Evolutionary conservation across 1,140 invertebrate species (phyloP), one percentile per base, ranked within the genome.

Genomic region (Psilanteris sp.): DNA sequence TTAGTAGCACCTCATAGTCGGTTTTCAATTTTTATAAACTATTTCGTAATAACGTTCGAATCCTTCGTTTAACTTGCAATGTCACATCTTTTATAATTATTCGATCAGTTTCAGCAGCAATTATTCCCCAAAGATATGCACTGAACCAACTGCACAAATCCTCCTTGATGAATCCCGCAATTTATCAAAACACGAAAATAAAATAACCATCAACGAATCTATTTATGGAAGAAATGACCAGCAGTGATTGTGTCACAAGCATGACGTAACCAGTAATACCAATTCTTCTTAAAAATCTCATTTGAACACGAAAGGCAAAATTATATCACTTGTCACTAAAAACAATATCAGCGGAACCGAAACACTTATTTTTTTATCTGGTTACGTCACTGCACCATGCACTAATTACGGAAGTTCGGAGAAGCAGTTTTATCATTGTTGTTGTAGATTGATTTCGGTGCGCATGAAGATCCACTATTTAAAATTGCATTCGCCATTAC

Each of bases 201-300:
- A 77, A 71, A 39, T 61, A 43, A 57, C 6, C 5, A 11, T 10
- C 22, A 26, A 48, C 18, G 29, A 67, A 55, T 46, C 13, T 66
- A 70, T 52, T 27, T 43, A 66, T 77, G 73, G 73, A 77, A 77
- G 73, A 77, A 66, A 61, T 54, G 20, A 57, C 24, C 57, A 76
- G 59, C 44, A 59, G 57, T 57, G 22, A 68, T 75, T 39, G 18
- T 50, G 39, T 59, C 34, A 64, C 39, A 48, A 8, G 26, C 22
- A 15, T 68, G 55, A 55, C 62, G 37, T 61, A 74, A 62, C 46
- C 52, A 62, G 50, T 2, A 10, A 26, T 14, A 13, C 26, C 41
- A 16, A 48, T 57, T 9, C 6, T 41, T n/a, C 4, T 34, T 3
- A 16, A 57, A 39, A 71, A 22, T 1, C 43, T 57, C 8, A 31